A percentile compares a stretch with the other conserved stretches of the same genome.
Conservation (phyloP, 2,797 vertebrate genomes). For the Agapornis canus region DNA sequence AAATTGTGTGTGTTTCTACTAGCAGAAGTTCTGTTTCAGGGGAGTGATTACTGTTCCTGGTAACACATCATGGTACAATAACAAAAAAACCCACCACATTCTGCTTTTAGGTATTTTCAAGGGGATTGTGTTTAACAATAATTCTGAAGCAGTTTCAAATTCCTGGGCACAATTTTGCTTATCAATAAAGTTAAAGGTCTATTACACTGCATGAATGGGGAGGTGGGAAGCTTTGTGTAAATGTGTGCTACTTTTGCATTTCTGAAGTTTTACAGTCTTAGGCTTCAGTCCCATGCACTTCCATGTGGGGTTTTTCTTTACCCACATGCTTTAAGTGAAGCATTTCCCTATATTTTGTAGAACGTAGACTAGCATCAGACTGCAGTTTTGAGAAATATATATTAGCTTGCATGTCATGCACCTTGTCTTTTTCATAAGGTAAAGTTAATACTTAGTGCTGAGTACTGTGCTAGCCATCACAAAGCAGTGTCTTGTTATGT, state of each 20-base stretch:
- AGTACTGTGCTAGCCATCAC: fast-evolving
- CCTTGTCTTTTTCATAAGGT: not conserved
- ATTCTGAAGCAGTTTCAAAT: not conserved
- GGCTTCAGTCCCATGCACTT: not conserved
- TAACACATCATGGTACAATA: not conserved
- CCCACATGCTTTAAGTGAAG: not conserved
- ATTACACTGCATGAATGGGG: not conserved
- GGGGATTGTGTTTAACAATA: not conserved
- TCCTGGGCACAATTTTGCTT: not conserved
- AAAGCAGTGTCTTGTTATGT: not conserved
- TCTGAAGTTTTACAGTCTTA: not conserved
- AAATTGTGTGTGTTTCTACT: not conserved
- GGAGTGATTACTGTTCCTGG: not conserved
- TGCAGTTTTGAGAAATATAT: not conserved
- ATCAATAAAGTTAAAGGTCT: not conserved
- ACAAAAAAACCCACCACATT: not conserved
- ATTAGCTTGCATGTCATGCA: not conserved
- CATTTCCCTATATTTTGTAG: not conserved
- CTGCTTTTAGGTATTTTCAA: not conserved
- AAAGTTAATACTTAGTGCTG: not conserved
- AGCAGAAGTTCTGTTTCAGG: not conserved
- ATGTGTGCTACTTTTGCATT: not conserved
- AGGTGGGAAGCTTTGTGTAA: not conserved
- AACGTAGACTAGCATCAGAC: not conserved
- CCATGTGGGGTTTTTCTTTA: not conserved